These are phyloP conservation scores for Pseudomugil tenellus DNA, from an alignment of 2,797 vertebrate species.

Conservation along the genomic window DNA sequence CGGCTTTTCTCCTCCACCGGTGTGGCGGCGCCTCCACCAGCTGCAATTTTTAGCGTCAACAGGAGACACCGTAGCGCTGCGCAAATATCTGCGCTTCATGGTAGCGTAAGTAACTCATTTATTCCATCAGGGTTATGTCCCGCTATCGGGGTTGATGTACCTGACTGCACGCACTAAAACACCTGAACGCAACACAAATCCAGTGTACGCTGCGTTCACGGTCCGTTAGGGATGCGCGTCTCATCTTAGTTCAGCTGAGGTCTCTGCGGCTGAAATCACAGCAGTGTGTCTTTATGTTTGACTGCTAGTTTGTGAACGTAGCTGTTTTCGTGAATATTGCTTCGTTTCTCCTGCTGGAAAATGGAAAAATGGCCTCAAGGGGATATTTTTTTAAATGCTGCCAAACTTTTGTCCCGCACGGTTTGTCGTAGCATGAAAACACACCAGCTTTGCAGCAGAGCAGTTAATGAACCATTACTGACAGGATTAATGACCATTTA, in stretches of 20 bases:
- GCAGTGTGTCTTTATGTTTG: neutral
- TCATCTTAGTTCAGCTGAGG: neutral
- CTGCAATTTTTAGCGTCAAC: neutral
- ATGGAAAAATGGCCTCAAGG: no score
- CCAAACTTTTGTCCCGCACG: conserved; percentile 22
- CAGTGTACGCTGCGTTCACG: neutral
- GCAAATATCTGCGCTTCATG: neutral
- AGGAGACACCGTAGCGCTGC: neutral
- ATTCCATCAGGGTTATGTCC: neutral
- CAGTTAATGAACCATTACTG: no score
- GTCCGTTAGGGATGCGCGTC: neutral
- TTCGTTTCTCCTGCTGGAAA: no score
- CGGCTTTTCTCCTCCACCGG: neutral
- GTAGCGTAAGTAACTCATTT: conserved; percentile 46
- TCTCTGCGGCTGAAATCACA: neutral
- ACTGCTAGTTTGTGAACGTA: no score
- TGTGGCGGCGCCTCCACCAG: neutral
- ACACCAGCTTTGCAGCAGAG: neutral
- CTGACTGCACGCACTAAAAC: neutral
- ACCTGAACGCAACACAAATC: neutral
- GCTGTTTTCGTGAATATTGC: no score
- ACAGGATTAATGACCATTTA: no score
- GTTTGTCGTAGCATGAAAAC: conserved; percentile 9
- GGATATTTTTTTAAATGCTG: no score
- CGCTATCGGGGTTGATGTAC: neutral